These are phyloP conservation scores for Clusia tigrina DNA, from an alignment of 2,888 invertebrate genomes.

Conservation along the genomic window DNA sequence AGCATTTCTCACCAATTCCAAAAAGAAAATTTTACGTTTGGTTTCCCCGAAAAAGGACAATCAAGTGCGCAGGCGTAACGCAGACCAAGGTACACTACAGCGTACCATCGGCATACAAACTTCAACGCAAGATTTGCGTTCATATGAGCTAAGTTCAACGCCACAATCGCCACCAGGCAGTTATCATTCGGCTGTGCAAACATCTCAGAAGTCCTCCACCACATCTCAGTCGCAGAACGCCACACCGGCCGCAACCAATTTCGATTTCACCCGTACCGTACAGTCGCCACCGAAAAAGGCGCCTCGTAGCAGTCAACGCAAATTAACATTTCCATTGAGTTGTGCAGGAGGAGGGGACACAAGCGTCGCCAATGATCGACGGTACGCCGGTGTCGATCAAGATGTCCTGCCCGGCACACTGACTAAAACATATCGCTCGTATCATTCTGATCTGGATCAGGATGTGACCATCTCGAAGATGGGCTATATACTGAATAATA, in stretches of 20 bases:
- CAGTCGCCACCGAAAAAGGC: conserved; percentile 51
- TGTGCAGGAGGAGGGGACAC: conserved; percentile 15
- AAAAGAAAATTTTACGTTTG: conserved; percentile 55
- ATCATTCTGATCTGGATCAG: conserved; percentile 56
- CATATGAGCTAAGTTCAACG: conserved; percentile 33
- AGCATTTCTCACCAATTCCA: conserved; percentile 54
- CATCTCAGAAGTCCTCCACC: conserved; percentile 39
- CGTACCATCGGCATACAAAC: conserved; percentile 59
- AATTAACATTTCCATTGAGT: conserved; percentile 46
- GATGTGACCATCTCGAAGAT: conserved; percentile 59
- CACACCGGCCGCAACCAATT: conserved; percentile 37
- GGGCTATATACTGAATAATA: conserved; percentile 58
- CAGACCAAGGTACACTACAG: conserved; percentile 24
- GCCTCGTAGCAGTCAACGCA: conserved; percentile 45
- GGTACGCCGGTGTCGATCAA: conserved; percentile 16
- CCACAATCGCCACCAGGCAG: conserved; percentile 60
- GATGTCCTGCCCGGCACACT: conserved; percentile 6
- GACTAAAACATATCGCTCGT: conserved; percentile 57
- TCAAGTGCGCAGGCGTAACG: conserved; percentile 17
- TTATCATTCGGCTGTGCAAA: conserved; percentile 57
- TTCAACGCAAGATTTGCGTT: conserved; percentile 38
- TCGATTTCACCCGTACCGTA: conserved; percentile 59
- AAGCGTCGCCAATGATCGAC: neutral
- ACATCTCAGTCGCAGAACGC: conserved; percentile 36
- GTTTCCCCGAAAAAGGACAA: conserved; percentile 56